Percentiles rank a stretch among this genome's conserved stretches.
Evolutionary conservation across 2,113 vertebrate species (phyloP).

Genomic region (Sander lucioperca): DNA sequence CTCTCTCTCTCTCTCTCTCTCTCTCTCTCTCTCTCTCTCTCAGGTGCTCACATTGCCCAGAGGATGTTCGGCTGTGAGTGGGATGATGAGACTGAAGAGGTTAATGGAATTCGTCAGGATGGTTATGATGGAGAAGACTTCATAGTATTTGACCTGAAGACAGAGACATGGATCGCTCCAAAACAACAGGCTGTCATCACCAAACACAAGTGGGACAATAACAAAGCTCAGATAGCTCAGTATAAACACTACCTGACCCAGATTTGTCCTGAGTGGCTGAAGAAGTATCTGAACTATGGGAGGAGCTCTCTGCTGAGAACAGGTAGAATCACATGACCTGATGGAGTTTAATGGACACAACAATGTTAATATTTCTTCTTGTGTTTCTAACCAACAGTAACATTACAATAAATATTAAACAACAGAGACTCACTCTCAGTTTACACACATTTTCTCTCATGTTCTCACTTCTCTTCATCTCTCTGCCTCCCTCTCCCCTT

Average conservation of each 20-base stretch:
- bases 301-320: constrained; percentile 16
- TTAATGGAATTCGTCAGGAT: no score
- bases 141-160: no score
- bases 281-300: background rate
- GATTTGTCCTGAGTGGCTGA: fast-evolving
- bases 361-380: background rate
- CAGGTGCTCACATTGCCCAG: no score
- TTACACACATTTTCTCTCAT: no score
- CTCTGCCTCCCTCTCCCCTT: no score
- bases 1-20: background rate
- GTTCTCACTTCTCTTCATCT: no score
- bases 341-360: background rate
- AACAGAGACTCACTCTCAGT: no score
- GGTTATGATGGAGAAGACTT: no score
- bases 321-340: constrained; percentile 12
- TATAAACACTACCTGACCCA: background rate
- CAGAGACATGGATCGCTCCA: no score
- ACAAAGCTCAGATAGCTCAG: fast-evolving
- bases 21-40: constrained; percentile 14
- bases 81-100: no score
- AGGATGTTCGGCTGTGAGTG: no score
- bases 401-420: no score
- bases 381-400: background rate
- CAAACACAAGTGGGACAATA: background rate
- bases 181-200: fast-evolving